Conservation (phyloP, 2,797 vertebrate species). For the Rhabdomys pumilio region DNA sequence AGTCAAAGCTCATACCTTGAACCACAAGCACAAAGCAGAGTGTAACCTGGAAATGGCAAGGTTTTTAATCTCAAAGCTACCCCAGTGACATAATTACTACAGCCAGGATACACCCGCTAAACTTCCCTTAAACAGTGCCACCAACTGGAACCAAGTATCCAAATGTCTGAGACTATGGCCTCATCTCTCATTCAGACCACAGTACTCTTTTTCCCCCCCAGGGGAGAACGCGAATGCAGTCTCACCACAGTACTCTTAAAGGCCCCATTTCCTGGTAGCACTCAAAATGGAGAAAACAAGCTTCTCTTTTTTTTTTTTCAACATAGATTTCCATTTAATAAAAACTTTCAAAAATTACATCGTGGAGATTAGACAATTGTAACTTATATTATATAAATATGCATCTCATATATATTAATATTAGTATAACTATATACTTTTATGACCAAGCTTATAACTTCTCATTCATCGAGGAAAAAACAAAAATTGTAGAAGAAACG, state of each 20-base stretch:
- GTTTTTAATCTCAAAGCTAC: not conserved
- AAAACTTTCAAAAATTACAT: not conserved
- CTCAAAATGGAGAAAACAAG: not conserved
- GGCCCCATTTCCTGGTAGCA: not conserved
- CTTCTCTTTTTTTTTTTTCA: not conserved
- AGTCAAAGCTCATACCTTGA: no score
- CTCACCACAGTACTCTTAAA: no score
- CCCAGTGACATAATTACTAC: not conserved
- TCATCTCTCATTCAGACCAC: not conserved
- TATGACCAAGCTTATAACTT: not conserved
- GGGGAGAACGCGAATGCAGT: no score
- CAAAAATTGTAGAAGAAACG: not conserved
- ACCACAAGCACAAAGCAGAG: not conserved
- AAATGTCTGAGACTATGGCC: no score
- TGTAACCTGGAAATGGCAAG: not conserved
- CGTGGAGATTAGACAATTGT: not conserved
- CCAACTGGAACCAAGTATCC: not conserved
- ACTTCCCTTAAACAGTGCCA: not conserved
- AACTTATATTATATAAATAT: not conserved
- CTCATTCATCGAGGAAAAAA: not conserved
- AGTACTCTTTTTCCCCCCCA: no score
- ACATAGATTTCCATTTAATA: not conserved
- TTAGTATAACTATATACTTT: not conserved
- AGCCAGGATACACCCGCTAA: no score
- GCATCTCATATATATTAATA: not conserved